phyloP scores from a whole-genome alignment of 2,113 vertebrate species.

The Leptobrachium leishanense region DNA sequence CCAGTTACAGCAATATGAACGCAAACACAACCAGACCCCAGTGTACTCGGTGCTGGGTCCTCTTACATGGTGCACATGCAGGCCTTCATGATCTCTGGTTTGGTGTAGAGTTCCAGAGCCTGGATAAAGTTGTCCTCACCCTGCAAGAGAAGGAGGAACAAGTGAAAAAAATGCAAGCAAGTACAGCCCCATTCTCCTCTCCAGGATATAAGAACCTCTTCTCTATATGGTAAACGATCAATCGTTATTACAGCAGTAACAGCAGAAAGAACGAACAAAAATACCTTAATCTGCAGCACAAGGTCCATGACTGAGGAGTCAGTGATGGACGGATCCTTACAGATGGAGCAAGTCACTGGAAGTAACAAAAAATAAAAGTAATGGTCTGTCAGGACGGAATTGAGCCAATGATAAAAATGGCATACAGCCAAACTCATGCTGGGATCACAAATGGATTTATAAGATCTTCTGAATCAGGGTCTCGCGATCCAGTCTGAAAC shows the following conservation, averaged over 20 bases:
- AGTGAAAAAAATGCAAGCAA: no score
- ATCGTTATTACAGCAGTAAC: no score
- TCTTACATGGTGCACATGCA: conserved; percentile 95
- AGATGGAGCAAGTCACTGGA: conserved; percentile 89
- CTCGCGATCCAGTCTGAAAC: conserved; percentile 91
- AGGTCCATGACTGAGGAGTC: conserved; percentile 92
- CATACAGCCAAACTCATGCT: conserved; percentile 69
- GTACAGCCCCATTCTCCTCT: no score
- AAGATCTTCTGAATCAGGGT: conserved; percentile 95
- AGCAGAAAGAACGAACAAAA: no score
- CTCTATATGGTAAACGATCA: no score
- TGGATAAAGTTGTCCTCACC: conserved; percentile 82
- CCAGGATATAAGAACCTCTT: no score
- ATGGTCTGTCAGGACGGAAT: no score
- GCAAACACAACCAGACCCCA: no score
- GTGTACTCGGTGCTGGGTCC: no score
- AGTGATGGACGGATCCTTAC: conserved; percentile 90
- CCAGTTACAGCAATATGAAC: no score
- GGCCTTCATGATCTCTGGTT: conserved; percentile 85
- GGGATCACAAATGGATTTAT: conserved; percentile 90
- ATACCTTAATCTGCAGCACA: conserved; percentile 88
- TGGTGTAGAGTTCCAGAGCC: conserved; percentile 89
- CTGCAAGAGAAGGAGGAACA: conserved; percentile 60
- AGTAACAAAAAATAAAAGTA: no score
- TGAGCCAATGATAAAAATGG: neutral